phyloP scores from a whole-genome alignment of 2,888 invertebrate species.

The Polia nebulosa region DNA sequence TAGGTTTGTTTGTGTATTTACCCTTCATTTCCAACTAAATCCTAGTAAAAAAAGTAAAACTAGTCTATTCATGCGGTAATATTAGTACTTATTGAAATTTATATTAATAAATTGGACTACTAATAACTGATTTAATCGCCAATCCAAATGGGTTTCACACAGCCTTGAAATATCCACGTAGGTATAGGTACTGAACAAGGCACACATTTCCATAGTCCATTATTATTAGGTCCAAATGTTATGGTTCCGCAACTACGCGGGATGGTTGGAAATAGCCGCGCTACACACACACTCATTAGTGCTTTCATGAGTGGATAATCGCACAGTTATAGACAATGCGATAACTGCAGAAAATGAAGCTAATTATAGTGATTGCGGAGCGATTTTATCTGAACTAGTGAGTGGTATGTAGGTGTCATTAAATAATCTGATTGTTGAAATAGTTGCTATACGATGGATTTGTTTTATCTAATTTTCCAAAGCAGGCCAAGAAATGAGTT shows the following conservation, averaged over 20 bases:
- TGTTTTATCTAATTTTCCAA: neutral
- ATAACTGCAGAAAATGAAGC: conserved; percentile 21
- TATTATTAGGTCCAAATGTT: conserved; percentile 28
- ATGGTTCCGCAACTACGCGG: conserved; percentile 13
- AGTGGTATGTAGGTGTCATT: neutral
- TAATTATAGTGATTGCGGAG: conserved; percentile 25
- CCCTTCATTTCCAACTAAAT: no score
- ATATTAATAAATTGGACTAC: no score
- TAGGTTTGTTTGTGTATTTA: neutral
- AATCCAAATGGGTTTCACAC: neutral
- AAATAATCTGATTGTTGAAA: conserved; percentile 18
- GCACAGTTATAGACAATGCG: conserved; percentile 23
- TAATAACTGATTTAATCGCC: conserved; percentile 4
- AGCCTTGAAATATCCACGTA: conserved; percentile 19
- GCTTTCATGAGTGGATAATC: conserved; percentile 22
- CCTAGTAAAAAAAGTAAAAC: no score
- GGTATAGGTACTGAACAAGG: neutral
- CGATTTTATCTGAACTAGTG: conserved; percentile 9
- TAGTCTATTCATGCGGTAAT: no score
- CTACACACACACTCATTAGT: conserved; percentile 29
- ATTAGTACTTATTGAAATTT: no score
- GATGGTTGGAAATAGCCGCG: conserved; percentile 24
- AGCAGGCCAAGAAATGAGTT: neutral
- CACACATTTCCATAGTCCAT: conserved; percentile 29
- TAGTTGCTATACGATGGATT: conserved; percentile 3